Conservation (phyloP, 2,888 invertebrate species). For the Eilema sororculum region DNA sequence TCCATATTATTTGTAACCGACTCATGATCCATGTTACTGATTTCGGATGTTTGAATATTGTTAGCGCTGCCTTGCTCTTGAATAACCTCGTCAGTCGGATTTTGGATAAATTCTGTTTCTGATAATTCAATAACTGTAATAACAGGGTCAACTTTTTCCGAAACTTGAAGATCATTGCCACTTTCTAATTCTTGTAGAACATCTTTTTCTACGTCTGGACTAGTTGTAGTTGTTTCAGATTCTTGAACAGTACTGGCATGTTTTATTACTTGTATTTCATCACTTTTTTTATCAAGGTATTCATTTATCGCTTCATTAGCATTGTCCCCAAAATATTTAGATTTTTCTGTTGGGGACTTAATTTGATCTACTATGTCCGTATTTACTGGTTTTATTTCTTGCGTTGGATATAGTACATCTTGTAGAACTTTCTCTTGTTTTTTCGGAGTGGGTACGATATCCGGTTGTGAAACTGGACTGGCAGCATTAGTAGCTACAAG, state of each 20-base stretch:
- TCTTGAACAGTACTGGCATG: constrained; percentile 8
- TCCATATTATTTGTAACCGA: neutral
- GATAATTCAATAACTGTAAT: constrained; percentile 21
- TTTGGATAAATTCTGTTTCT: constrained; percentile 5
- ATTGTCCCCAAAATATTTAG: constrained; percentile 24
- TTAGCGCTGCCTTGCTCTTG: constrained; percentile 8
- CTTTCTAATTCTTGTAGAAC: constrained; percentile 14
- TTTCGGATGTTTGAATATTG: neutral
- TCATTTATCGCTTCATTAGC: neutral
- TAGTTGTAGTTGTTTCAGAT: neutral
- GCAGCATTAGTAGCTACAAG: constrained; percentile 38
- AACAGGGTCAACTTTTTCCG: constrained; percentile 19
- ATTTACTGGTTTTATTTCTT: constrained; percentile 70
- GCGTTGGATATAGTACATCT: constrained; percentile 70
- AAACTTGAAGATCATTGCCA: constrained; percentile 23
- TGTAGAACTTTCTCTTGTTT: constrained; percentile 39
- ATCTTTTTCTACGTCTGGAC: neutral
- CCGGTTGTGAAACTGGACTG: constrained; percentile 20
- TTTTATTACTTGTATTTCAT: neutral
- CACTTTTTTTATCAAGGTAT: constrained; percentile 1
- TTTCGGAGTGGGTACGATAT: constrained; percentile 16
- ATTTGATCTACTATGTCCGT: constrained; percentile 47
- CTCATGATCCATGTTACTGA: neutral
- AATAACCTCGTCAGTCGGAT: neutral
- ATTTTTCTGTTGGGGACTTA: constrained; percentile 37